Evolutionary conservation across 2,888 invertebrate genomes (phyloP), one percentile per base, ranked within the genome.

Genomic region (Microplitis deprimator): DNA sequence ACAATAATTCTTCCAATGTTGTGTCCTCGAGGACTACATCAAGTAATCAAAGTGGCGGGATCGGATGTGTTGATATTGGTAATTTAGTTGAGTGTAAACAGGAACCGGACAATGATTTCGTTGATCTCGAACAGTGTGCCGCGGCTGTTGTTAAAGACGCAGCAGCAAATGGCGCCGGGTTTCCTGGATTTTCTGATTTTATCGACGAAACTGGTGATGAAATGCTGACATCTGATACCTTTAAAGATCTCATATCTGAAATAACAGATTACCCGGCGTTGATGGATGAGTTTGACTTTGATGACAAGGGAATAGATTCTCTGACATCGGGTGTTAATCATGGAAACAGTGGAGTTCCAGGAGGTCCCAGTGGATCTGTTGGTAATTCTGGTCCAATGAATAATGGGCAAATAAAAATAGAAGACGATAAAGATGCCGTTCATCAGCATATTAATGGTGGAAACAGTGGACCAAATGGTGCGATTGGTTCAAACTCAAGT

Each of bases 161-260:
- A 3, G 94, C 94, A 3, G 92, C 92, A 10, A 93, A 93, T 86
- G 93, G 93, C 8, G 92, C 93, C 69, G 94, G 94, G 70, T 96
- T 96, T 90, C 95, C 95, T 0, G 95, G 94, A 10, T 93, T 96
- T 84, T 93, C 95, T 41, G 95, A 95, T 87, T 93, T 96, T 81
- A 95, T 96, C 88, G 96, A 96, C 85, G 96, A 96, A 83, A 94
- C 95, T 79, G 94, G 94, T 82, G 94, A 94, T 85, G 96, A 95
- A 86, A 94, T 95, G 82, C 93, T 93, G 85, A 92, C 92, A 50
- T 93, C 95, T 80, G 94, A 94, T 84, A 94, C 94, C 65, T 95
- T 97, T 88, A 96, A 96, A 89, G 96, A 96, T 89, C 93, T 97
- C 85, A 96, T 97, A 83, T 95, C 95, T 39, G 96, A 96, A 90